Evolutionary conservation across 2,888 invertebrate genomes (phyloP).

Genomic region (Orchesella flavescens): DNA sequence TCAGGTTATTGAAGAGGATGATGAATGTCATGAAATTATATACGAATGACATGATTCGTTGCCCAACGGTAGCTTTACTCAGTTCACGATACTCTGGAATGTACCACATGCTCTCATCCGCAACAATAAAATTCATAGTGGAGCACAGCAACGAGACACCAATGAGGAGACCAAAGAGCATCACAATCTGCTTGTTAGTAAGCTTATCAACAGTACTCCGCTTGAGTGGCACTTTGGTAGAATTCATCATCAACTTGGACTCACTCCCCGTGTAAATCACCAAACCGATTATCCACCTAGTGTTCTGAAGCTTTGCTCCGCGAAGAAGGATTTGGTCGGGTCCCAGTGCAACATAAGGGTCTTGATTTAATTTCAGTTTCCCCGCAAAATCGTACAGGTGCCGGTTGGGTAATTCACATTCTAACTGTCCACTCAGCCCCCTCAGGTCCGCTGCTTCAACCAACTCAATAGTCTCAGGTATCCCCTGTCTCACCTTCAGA

Average conservation of each 20-base stretch:
- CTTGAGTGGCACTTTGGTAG: constrained; percentile 88
- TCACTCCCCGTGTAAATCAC: constrained; percentile 99
- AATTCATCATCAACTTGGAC: constrained; percentile 97
- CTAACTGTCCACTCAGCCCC: constrained; percentile 85
- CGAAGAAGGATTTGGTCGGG: constrained; percentile 95
- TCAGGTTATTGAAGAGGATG: constrained; percentile 77
- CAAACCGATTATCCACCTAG: constrained; percentile 93
- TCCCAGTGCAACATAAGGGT: constrained; percentile 84
- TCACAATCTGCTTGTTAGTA: constrained; percentile 94
- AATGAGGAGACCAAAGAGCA: constrained; percentile 93
- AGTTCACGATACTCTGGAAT: constrained; percentile 44
- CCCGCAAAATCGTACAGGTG: constrained; percentile 98
- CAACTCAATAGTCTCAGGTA: constrained; percentile 81
- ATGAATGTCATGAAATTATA: background rate
- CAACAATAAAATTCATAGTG: constrained; percentile 78
- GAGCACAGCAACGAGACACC: constrained; percentile 92
- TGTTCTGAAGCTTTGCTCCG: constrained; percentile 96
- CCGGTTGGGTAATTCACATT: constrained; percentile 96
- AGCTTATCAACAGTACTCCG: constrained; percentile 94
- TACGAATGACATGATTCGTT: constrained; percentile 72
- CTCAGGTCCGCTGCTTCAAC: constrained; percentile 83
- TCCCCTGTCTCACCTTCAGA: constrained; percentile 95
- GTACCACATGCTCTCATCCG: constrained; percentile 62
- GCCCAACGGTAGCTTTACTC: constrained; percentile 81
- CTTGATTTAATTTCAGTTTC: constrained; percentile 80